Evolutionary conservation across 1,140 invertebrate species (phyloP).

Genomic region (Bombus superbus): DNA sequence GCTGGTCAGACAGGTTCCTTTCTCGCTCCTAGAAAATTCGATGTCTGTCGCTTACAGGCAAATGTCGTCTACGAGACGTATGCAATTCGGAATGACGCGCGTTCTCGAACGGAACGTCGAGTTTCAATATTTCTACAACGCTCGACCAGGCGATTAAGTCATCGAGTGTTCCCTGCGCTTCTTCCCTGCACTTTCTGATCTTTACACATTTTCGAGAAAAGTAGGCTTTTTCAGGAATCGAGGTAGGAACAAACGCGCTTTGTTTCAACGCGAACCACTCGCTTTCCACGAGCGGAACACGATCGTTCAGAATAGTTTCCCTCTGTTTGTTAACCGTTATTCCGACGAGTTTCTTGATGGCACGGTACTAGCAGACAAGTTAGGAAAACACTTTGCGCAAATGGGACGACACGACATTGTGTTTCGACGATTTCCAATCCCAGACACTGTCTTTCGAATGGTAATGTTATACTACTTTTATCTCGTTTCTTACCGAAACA

Average conservation of each 20-base stretch:
- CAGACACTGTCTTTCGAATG: neutral
- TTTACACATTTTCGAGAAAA: neutral
- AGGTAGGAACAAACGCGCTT: neutral
- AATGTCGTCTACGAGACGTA: too few relatives aligned
- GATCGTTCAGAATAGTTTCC: neutral
- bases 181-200: too few relatives aligned
- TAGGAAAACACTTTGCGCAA: neutral
- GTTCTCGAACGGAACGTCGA: too few relatives aligned
- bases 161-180: too few relatives aligned
- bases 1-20: too few relatives aligned
- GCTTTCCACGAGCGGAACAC: neutral
- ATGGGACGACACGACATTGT: neutral
- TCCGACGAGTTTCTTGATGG: slow-evolving; percentile 13
- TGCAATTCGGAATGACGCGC: too few relatives aligned
- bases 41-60: too few relatives aligned
- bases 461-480: neutral
- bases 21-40: too few relatives aligned
- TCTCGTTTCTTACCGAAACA: neutral
- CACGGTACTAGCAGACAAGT: neutral
- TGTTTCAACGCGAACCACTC: neutral
- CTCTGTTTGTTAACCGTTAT: neutral
- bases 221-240: neutral
- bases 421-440: slow-evolving; percentile 11
- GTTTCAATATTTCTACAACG: too few relatives aligned
- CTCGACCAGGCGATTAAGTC: too few relatives aligned